Evolutionary conservation across 2,113 vertebrate species (phyloP).

Genomic region (Neogobius melanostomus): DNA sequence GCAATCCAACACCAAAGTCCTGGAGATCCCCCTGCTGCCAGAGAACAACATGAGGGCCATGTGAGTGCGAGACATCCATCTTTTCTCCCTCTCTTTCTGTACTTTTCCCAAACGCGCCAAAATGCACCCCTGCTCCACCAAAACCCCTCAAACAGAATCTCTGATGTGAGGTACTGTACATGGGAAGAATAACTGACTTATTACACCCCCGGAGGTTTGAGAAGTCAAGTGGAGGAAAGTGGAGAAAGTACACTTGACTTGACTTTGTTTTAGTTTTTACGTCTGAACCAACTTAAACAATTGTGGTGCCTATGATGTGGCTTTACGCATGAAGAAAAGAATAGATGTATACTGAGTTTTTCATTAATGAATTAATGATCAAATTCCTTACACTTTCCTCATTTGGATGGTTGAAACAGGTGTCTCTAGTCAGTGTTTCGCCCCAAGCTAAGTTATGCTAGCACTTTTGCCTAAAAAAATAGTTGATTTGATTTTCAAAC

Average conservation of each 20-base stretch:
- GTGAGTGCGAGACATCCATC: slow-evolving; percentile 72
- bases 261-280: slow-evolving; percentile 4
- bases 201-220: slow-evolving; percentile 16
- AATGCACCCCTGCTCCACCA: slow-evolving; percentile 8
- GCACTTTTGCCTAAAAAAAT: no score
- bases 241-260: slow-evolving; percentile 8
- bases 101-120: slow-evolving; percentile 1
- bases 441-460: no score
- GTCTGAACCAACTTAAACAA: neutral
- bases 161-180: slow-evolving; percentile 31
- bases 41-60: slow-evolving; percentile 95
- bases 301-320: no score
- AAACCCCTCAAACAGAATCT: slow-evolving; percentile 25
- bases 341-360: no score
- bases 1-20: slow-evolving; percentile 93
- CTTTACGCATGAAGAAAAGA: no score
- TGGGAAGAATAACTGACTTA: slow-evolving; percentile 12
- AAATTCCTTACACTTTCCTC: no score
- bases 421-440: no score
- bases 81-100: slow-evolving; percentile 18
- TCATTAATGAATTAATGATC: no score
- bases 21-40: slow-evolving; percentile 93
- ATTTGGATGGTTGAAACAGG: no score
- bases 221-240: neutral
- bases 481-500: no score